phyloP scores from a whole-genome alignment of 1,140 invertebrate species.

The Drosophila guanche region DNA sequence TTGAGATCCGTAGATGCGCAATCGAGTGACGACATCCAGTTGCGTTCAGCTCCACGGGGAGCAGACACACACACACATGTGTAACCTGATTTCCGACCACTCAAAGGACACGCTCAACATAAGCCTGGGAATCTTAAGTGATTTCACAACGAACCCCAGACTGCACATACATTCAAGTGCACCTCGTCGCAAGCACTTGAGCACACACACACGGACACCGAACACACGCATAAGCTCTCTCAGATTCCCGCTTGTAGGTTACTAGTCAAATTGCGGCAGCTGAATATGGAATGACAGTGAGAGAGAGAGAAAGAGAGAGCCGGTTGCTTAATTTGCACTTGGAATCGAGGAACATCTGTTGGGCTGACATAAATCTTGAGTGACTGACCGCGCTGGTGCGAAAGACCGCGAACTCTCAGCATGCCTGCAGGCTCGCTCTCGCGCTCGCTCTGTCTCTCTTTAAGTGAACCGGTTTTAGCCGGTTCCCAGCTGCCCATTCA shows the following conservation, averaged over 20 bases:
- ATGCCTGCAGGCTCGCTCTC: slow-evolving; percentile 53
- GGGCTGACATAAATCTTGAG: slow-evolving; percentile 80
- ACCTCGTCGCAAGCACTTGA: slow-evolving; percentile 67
- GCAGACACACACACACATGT: slow-evolving; percentile 15
- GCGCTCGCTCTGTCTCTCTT: slow-evolving; percentile 30
- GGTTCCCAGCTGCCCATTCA: slow-evolving; percentile 41
- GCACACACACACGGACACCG: slow-evolving; percentile 37
- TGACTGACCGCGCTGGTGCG: slow-evolving; percentile 80
- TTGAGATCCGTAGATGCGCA: slow-evolving; percentile 40
- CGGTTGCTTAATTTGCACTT: slow-evolving; percentile 60
- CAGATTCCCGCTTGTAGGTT: slow-evolving; percentile 62
- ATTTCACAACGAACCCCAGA: slow-evolving; percentile 52
- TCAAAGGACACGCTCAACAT: slow-evolving; percentile 69
- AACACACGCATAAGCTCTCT: background rate
- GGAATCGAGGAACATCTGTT: slow-evolving; percentile 68
- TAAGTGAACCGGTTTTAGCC: slow-evolving; percentile 29
- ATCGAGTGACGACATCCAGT: slow-evolving; percentile 43
- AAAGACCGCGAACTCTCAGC: slow-evolving; percentile 63
- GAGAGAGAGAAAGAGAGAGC: slow-evolving; percentile 14
- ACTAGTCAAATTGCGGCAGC: slow-evolving; percentile 56
- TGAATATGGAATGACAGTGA: slow-evolving; percentile 20
- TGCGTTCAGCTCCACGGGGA: slow-evolving; percentile 13
- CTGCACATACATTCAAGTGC: slow-evolving; percentile 50
- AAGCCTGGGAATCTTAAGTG: slow-evolving; percentile 67
- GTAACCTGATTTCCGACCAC: slow-evolving; percentile 68